Percentiles rank a stretch among this genome's conserved stretches.
These are phyloP conservation scores for Bugula neritina DNA, from an alignment of 2,888 invertebrate species.

Conservation along the genomic window DNA sequence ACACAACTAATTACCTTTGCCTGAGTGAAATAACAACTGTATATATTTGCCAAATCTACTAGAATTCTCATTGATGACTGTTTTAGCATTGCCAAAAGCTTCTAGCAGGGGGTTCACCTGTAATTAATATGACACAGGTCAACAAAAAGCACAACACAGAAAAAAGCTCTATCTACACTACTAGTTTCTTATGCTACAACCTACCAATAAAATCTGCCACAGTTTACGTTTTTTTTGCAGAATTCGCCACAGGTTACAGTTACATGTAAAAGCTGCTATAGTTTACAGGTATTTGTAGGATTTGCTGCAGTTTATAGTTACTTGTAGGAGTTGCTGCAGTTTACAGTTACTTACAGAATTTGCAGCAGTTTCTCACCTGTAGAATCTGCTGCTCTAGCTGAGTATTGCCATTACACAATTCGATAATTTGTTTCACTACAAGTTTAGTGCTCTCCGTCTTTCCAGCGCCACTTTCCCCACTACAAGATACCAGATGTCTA, in stretches of 20 bases:
- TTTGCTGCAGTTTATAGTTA: too few relatives aligned
- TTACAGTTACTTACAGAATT: too few relatives aligned
- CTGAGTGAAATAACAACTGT: slow-evolving; percentile 44
- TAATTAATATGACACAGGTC: neutral
- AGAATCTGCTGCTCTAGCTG: slow-evolving; percentile 50
- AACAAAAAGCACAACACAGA: too few relatives aligned
- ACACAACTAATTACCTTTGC: slow-evolving; percentile 43
- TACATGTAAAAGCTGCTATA: too few relatives aligned
- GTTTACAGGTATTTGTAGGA: too few relatives aligned
- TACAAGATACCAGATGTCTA: slow-evolving; percentile 31
- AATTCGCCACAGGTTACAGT: too few relatives aligned
- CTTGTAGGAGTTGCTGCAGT: too few relatives aligned
- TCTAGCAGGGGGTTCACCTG: slow-evolving; percentile 51
- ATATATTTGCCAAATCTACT: slow-evolving; percentile 52
- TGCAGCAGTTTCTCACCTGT: slow-evolving; percentile 43
- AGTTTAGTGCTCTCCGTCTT: slow-evolving; percentile 52
- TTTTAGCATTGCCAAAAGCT: slow-evolving; percentile 52
- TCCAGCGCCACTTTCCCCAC: slow-evolving; percentile 52
- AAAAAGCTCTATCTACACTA: too few relatives aligned
- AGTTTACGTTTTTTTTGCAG: too few relatives aligned
- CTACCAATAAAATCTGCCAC: too few relatives aligned
- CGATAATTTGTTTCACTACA: slow-evolving; percentile 48
- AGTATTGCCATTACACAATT: slow-evolving; percentile 44
- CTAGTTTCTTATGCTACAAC: too few relatives aligned
- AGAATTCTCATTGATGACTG: slow-evolving; percentile 51